Conservation (phyloP, 2,888 invertebrate genomes). For the Uloborus plumipes region DNA sequence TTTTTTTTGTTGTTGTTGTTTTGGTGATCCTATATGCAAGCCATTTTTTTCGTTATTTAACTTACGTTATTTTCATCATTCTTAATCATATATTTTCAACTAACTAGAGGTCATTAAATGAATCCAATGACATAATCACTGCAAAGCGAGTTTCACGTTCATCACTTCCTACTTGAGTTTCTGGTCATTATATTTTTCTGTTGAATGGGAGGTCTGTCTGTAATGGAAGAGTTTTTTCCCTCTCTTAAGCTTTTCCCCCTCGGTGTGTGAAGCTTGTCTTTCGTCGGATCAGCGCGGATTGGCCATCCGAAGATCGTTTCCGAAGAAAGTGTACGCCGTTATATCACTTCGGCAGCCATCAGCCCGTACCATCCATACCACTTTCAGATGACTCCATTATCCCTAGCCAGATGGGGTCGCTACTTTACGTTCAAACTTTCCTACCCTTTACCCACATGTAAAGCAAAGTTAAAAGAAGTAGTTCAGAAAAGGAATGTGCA, state of each 20-base stretch:
- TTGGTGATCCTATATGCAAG: too few species aligned
- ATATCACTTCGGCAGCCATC: conserved; percentile 1
- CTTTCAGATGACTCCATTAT: not conserved
- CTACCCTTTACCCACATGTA: not conserved
- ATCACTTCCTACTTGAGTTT: too few species aligned
- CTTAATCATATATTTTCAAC: too few species aligned
- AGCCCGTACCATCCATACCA: not conserved
- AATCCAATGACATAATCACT: too few species aligned
- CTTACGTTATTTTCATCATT: too few species aligned
- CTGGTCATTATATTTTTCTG: too few species aligned
- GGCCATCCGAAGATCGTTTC: conserved; percentile 49
- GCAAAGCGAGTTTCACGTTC: too few species aligned
- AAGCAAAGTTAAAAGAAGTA: not conserved
- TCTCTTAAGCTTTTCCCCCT: conserved; percentile 21
- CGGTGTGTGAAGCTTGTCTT: conserved; percentile 27
- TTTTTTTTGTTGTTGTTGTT: too few species aligned
- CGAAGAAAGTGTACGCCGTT: not conserved
- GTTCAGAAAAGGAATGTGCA: not conserved
- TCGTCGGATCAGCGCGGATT: conserved; percentile 43
- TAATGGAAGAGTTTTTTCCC: conserved; percentile 7
- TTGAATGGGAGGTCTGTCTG: not conserved
- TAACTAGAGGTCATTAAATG: too few species aligned
- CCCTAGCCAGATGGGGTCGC: not conserved
- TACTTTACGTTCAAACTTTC: not conserved
- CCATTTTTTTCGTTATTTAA: too few species aligned